These are phyloP conservation scores for Chalcis sispes DNA, from an alignment of 2,888 invertebrate genomes.

Conservation along the genomic window DNA sequence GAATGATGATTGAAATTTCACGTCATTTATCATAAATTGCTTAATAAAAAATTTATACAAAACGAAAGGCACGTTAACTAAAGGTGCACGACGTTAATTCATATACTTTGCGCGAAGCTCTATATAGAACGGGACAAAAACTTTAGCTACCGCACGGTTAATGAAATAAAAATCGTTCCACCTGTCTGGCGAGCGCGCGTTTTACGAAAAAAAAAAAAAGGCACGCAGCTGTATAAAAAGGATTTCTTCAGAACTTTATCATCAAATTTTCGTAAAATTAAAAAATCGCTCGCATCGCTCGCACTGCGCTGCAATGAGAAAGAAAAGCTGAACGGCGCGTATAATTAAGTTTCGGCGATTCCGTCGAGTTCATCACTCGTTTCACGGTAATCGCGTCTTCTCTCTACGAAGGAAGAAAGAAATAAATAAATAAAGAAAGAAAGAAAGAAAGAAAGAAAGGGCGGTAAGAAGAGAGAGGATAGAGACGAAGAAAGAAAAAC, in stretches of 20 bases:
- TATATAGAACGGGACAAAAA: not conserved
- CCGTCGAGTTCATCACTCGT: too few relatives aligned
- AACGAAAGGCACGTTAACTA: too few relatives aligned
- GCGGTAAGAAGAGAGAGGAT: slow-evolving; percentile 47
- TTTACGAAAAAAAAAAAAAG: not conserved
- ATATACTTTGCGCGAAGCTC: too few relatives aligned
- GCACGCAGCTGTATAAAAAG: not conserved
- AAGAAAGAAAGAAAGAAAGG: slow-evolving; percentile 1
- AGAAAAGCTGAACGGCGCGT: slow-evolving; percentile 25
- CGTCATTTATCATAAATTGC: too few relatives aligned
- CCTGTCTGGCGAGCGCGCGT: not conserved
- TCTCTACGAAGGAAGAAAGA: slow-evolving; percentile 21
- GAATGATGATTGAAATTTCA: too few relatives aligned
- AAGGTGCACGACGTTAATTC: too few relatives aligned
- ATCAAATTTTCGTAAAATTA: slow-evolving; percentile 47
- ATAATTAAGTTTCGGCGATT: slow-evolving; percentile 50
- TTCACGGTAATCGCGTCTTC: slow-evolving; percentile 50
- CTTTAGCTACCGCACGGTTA: not conserved
- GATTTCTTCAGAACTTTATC: not conserved
- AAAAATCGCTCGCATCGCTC: too few relatives aligned
- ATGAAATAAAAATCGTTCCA: slow-evolving; percentile 16
- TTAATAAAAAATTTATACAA: too few relatives aligned
- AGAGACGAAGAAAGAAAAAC: slow-evolving; percentile 53
- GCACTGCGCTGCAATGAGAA: not conserved
- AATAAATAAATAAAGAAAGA: slow-evolving; percentile 22